Base-by-base conservation (phyloP, 2,113 vertebrate genomes). In the Etia nguti region DNA sequence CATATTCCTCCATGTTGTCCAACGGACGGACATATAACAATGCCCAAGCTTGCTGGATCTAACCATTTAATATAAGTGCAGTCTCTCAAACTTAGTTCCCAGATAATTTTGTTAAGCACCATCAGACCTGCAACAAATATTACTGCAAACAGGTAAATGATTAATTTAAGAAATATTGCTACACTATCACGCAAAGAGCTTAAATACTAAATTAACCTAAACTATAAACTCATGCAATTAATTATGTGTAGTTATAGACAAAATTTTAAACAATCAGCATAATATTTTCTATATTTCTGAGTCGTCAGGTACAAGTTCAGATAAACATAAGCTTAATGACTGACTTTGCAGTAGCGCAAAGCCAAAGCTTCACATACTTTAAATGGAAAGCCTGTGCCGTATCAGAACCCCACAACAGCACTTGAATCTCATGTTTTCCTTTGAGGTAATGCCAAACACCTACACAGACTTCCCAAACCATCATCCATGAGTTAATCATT, bases 401-500 rank as follows among this genome's bases (percentile, higher is more conserved):
- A 18, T 46, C 29, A 90, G 81, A 57, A n/a, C 36, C 68, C 29
- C 46, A 10, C 8, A 82, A 83, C 79, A 62, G 84, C 60, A 88
- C 56, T 85, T 85, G 79, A 88, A 88, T 92, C 92, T 91, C 50
- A 34, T 24, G 79, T 68, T 82, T 88, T 79, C 59, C 85, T 91
- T 86, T 93, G 88, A 91, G 9, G 31, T 50, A 6, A 75, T 12
- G 75, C 73, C n/a, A 50, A 12, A 5, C 68, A 48, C 80, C 12
- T 10, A 80, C 22, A 43, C 54, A 80, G n/a, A 57, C 70, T 80
- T 68, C 81, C 68, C 11, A 9, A 31, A 68, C 65, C 26, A 57
- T 79, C 26, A 75, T 59, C 4, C 12, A 13, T 1, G 8, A 86
- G 86, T 94, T 82, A 91, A 94, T 92, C 57, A 93, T 94, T 94